A percentile compares a stretch with the other conserved stretches of the same genome.
Evolutionary conservation across 2,797 vertebrate genomes (phyloP).

Genomic region (Lagorchestes hirsutus): DNA sequence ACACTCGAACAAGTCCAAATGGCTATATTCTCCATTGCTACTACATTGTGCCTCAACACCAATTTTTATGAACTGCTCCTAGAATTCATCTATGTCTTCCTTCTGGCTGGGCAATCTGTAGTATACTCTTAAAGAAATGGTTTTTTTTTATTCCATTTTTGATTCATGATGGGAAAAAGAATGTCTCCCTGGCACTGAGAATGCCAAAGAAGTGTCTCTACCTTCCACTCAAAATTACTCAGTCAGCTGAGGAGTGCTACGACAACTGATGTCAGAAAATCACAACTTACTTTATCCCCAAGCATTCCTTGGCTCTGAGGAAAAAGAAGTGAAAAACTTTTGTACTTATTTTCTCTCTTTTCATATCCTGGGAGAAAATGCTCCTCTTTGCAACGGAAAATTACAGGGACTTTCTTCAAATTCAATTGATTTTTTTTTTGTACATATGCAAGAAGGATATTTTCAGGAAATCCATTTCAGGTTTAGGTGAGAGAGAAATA

Average conservation of each 20-base stretch:
- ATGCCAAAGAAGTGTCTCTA: neutral
- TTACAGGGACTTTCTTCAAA: neutral
- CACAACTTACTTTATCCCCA: neutral
- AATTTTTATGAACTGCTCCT: neutral
- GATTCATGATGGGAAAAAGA: neutral
- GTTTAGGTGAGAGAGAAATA: neutral
- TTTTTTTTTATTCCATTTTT: neutral
- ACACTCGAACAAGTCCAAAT: neutral
- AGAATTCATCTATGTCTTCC: neutral
- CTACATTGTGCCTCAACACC: neutral
- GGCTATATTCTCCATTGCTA: neutral
- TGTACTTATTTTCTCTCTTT: neutral
- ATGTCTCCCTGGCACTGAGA: neutral
- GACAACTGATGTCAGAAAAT: neutral
- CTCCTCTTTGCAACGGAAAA: neutral
- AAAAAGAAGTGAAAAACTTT: neutral
- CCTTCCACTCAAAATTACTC: neutral
- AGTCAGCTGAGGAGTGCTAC: neutral
- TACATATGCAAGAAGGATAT: neutral
- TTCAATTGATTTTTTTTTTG: neutral
- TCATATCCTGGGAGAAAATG: neutral
- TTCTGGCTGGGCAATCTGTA: neutral
- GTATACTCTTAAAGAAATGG: neutral
- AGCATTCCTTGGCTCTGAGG: neutral
- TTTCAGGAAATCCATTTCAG: slow-evolving; percentile 1